Evolutionary conservation across 2,797 vertebrate genomes (phyloP).

Genomic region (Naso thynnoides): DNA sequence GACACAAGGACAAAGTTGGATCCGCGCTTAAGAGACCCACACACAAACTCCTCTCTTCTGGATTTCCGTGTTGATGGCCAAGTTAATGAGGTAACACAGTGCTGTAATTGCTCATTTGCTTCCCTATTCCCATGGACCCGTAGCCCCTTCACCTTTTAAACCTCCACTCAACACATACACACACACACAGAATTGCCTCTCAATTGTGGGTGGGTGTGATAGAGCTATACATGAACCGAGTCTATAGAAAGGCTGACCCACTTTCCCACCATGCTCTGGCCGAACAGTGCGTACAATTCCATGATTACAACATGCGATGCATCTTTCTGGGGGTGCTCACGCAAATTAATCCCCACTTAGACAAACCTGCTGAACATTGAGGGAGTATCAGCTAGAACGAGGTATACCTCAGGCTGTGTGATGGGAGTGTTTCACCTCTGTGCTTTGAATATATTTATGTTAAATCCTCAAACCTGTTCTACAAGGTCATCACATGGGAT

Average conservation of each 20-base stretch:
- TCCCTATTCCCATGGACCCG: conserved; percentile 39
- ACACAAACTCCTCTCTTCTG: conserved; percentile 28
- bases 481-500: neutral
- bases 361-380: neutral
- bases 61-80: conserved; percentile 32
- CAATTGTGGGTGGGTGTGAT: conserved; percentile 27
- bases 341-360: neutral
- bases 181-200: conserved; percentile 25
- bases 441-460: neutral
- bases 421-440: neutral
- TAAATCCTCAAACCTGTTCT: conserved; percentile 19
- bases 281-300: neutral
- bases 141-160: conserved; percentile 47
- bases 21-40: conserved; percentile 27
- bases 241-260: conserved; percentile 64
- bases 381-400: neutral
- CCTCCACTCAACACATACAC: conserved; percentile 30
- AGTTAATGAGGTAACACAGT: conserved; percentile 57
- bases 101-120: conserved; percentile 60
- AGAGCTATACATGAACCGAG: conserved; percentile 35
- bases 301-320: neutral
- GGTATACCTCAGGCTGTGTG: neutral
- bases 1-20: conserved; percentile 60
- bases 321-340: neutral
- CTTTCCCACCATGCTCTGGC: conserved; percentile 48